Evolutionary conservation across 2,888 invertebrate genomes (phyloP).

Genomic region (Sesia bembeciformis): DNA sequence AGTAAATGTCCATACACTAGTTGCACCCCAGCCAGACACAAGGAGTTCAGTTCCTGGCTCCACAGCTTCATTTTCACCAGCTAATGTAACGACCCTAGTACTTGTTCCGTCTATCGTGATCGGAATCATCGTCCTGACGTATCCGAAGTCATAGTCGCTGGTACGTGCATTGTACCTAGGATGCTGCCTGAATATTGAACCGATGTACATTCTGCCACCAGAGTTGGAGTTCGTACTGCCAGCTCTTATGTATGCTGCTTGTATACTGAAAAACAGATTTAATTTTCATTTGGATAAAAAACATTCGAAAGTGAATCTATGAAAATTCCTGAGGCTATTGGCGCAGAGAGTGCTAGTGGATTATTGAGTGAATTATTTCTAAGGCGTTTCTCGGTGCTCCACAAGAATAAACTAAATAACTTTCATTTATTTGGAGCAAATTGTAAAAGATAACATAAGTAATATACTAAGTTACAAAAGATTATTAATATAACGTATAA

Average conservation of each 20-base stretch:
- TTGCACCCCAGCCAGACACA: conserved; percentile 57
- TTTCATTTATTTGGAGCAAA: too few relatives aligned
- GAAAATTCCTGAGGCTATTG: too few relatives aligned
- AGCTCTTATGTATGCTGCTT: conserved; percentile 33
- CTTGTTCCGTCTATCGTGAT: conserved; percentile 40
- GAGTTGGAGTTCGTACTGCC: conserved; percentile 41
- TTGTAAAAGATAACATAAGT: too few relatives aligned
- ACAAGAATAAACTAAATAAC: too few relatives aligned
- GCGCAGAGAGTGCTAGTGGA: too few relatives aligned
- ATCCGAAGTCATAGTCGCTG: conserved; percentile 58
- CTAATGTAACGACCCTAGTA: conserved; percentile 25
- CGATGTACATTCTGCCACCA: conserved; percentile 52
- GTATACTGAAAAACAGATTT: conserved; percentile 25
- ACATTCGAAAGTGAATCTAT: too few relatives aligned
- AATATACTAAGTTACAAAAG: too few relatives aligned
- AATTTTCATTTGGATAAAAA: too few relatives aligned
- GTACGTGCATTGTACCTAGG: conserved; percentile 42
- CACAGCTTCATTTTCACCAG: conserved; percentile 18
- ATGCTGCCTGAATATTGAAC: conserved; percentile 34
- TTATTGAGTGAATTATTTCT: too few relatives aligned
- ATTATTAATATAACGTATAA: too few relatives aligned
- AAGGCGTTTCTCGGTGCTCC: too few relatives aligned
- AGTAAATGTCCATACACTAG: conserved; percentile 31
- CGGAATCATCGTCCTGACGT: conserved; percentile 32
- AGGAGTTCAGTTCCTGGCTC: conserved; percentile 24